These are phyloP conservation scores for Physella acuta DNA, from an alignment of 1,140 invertebrate genomes.

Conservation along the genomic window DNA sequence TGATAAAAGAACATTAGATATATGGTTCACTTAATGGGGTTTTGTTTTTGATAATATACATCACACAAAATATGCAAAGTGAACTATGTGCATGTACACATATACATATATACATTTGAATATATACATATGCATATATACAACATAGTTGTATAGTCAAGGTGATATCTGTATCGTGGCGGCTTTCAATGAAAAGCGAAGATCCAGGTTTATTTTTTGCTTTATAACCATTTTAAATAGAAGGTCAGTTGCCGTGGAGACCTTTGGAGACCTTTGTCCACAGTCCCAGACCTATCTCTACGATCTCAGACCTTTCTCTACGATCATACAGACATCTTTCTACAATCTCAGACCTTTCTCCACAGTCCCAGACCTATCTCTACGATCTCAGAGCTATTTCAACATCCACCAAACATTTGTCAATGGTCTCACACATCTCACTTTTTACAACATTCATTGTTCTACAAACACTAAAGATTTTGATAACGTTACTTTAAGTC, in stretches of 20 bases:
- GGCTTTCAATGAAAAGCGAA: no score
- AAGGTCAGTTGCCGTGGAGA: neutral
- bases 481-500: constrained; percentile 19
- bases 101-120: neutral
- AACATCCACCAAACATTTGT: neutral
- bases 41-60: neutral
- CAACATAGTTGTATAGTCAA: neutral
- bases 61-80: neutral
- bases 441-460: no score
- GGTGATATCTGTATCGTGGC: no score
- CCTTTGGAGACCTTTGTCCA: neutral
- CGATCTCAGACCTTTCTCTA: neutral
- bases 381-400: neutral
- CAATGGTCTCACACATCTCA: no score
- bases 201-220: no score
- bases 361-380: no score
- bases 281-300: neutral
- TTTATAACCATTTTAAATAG: no score
- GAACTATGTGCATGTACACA: neutral
- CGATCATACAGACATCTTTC: neutral
- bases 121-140: neutral
- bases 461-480: no score
- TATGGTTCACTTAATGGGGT: neutral
- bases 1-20: neutral
- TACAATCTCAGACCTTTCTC: neutral